Evolutionary conservation across 2,888 invertebrate species (phyloP), one percentile per base, ranked within the genome.

Genomic region (Cabera pusaria): DNA sequence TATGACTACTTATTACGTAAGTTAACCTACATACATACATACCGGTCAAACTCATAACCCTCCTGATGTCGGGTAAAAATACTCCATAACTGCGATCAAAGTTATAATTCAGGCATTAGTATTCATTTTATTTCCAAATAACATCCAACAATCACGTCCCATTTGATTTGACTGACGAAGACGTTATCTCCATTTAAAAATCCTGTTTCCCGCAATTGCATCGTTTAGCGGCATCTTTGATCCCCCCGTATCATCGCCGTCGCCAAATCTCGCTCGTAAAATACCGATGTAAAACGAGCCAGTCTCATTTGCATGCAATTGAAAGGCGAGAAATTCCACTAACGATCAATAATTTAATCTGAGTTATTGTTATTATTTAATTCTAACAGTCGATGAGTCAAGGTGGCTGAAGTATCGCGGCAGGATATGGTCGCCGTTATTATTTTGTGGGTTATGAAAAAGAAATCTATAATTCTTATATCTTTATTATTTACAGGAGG

Each of bases 271-370:
- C 7, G 18, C n/a, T 36, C 36, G 28, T 52, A 52, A 52, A 52
- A 41, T 43, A 36, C 29, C 17, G 36, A 45, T 43, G 34, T 47
- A 29, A 46, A 41, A 37, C 2, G 14, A 3, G 3, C 14, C 6
- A 7, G 19, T 16, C 41, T 49, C 51, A 46, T 61, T 59, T 57
- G 47, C 44, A 54, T 53, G 42, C 43, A 33, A 21, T 44, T 22
- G 29, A 36, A 47, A 48, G 46, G 49, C 42, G 48, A 38, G 35
- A 43, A 39, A 44, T 29, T 45, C 36, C 31, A 52, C 50, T 56
- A 57, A 61, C 39, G 50, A 56, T 35, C 39, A 19, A 40, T 52
- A 49, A 56, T 64, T 60, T 52, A 60, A 48, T 33, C 21, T 32
- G 32, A 46, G 20, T 43, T 46, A 42, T 38, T 14, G 19, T 33